Evolutionary conservation across 2,888 invertebrate genomes (phyloP), one percentile per base, ranked within the genome.

Genomic region (Campoletis raptor): DNA sequence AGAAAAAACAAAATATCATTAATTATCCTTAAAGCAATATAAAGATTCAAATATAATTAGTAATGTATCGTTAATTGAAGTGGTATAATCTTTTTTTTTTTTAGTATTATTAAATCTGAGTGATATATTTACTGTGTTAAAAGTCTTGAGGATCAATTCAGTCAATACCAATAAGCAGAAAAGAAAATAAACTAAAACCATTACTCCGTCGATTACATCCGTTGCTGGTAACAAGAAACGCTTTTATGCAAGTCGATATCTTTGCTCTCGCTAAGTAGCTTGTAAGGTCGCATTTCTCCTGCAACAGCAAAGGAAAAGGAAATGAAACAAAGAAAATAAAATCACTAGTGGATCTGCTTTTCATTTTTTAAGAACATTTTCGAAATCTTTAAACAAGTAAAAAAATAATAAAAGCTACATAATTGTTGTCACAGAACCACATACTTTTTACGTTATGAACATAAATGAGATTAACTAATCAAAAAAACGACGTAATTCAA

Each of bases 231-330:
- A 85, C 81, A 48, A 21, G 80, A 83, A 86, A 81, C 85, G 76
- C 6, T 61, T 85, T 82, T 67, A 83, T 85, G 85, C 85, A 80
- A 88, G 81, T 81, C 80, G 86, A 88, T 86, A 86, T 83, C 80
- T 89, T 88, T 86, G 80, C 86, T 69, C 81, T 76, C 76, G 81
- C 80, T 85, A 83, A 88, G 87, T 82, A 87, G 78, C 78, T 79
- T 42, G 81, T 57, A 72, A 84, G 85, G 77, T 88, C 87, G 69
- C 72, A 76, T 86, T 83, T 86, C 80, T 54, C 5, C 67, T 18
- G n/a, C 52, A 12, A 52, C 52, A 48, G 30, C 21, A 42, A 73
- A 57, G 73, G 73, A 15, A 70, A 76, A 64, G 21, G 24, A 61
- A 42, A 72, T 12, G 45, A 45, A 66, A 54, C 42, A 57, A 67